Evolutionary conservation across 1,140 invertebrate genomes (phyloP), one percentile per base, ranked within the genome.

Genomic region (Drosophila nebulosa): DNA sequence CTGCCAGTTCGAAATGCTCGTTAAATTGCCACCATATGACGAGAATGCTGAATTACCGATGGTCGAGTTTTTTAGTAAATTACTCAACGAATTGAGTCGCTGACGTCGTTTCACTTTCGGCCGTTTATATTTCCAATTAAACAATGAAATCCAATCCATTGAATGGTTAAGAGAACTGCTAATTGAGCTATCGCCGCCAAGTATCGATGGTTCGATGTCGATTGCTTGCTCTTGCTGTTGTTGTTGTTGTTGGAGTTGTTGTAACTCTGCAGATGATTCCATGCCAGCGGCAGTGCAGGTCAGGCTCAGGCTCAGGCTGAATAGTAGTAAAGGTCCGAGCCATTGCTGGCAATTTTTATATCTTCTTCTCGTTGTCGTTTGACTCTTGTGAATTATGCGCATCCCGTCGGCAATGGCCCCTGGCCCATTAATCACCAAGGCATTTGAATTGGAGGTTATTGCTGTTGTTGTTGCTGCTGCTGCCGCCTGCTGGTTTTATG

Each of bases 91-190:
- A 18, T 86, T 83, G 46, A 88, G 78, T 5, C 83, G 70, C 65
- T 86, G 83, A 26, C 83, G 75, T n/a, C 85, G 79, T 64, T 89
- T 89, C n/a, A 89, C 84, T 88, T 89, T 88, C 68, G 75, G 84
- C 18, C 84, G 55, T 18, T 67, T 64, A 64, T 69, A 69, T 21
- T 79, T 84, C 84, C 84, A 89, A n/a, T 83, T 66, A 32, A 63
- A 30, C 46, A 21, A 36, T 30, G 26, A 26, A 35, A 36, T 21
- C 12, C 12, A 14, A 35, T 24, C 35, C 57, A 62, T n/a, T 14
- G 50, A 27, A 32, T 39, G 46, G 16, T 42, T 59, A 12, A 55
- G 26, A 35, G 32, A 24, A 46, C n/a, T 51, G 18, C 73, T 75
- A 64, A 75, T 75, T 58, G 65, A 55, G 64, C 35, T 50, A 63